Base-by-base conservation (phyloP, 2,113 vertebrate genomes). In the Mobula birostris region DNA sequence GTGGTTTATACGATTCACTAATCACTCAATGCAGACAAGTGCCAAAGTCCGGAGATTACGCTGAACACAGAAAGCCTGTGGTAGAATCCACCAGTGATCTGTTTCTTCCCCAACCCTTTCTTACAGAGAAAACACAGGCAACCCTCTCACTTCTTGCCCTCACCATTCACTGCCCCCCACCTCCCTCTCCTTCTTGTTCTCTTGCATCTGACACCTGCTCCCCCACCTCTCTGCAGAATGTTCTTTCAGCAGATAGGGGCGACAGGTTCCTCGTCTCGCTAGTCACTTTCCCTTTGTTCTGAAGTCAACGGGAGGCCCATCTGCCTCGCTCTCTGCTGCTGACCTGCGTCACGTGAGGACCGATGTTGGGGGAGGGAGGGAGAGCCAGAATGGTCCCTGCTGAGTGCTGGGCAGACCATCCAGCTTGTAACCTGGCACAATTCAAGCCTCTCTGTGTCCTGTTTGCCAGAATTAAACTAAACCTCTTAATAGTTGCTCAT, bases 21-120 rank as follows among this genome's bases (percentile, higher is more conserved):
- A 68, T 91, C 66, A 91, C 87, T 14, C 5, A n/a, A 36, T 19
- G 63, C 58, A 91, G 63, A 68, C 87, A 70, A 68, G 66, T 91
- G 63, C 87, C 87, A 91, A 91, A 36, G 61, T 91, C 63, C 87
- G 32, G 87, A 91, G 87, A 91, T 91, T 36, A 70, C 15, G 29
- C 63, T 68, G 29, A 68, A 61, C 21, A 91, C 87, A 91, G 87
- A 21, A 32, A 36, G 8, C 83, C 83, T 61, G 83, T 27, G 56
- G 83, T 61, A 48, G 56, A 2, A 0, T 58, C 56, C 83, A 61
- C 14, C 56, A 87, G 24, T 61, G 83, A 61, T n/a, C 9, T 56
- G 48, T 36, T 83, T 48, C 80, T 80, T 17, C 78, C 29, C 1
- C 7, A 9, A 68, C 8, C 8, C 66, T 17, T 17, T 12, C 66